phyloP scores from a whole-genome alignment of 2,113 vertebrate species.

The Peromyscus polionotus region DNA sequence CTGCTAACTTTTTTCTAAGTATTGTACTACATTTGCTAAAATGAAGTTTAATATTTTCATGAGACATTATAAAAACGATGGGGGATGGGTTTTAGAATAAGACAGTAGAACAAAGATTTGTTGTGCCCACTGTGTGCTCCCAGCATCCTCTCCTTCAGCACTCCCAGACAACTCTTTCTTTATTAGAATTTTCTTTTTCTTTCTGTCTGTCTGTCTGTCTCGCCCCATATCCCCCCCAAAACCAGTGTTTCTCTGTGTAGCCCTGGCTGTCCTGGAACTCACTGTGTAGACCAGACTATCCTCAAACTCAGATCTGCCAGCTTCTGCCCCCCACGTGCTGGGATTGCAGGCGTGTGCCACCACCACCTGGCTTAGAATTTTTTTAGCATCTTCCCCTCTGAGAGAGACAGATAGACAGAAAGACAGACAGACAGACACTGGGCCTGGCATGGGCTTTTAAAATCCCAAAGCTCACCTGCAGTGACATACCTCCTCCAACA shows the following conservation, averaged over 20 bases:
- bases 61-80: conserved; percentile 16
- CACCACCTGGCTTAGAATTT: background rate
- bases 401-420: background rate
- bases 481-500: background rate
- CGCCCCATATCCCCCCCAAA: too few relatives aligned
- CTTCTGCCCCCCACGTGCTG: background rate
- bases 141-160: background rate
- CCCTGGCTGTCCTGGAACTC: background rate
- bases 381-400: too few relatives aligned
- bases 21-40: background rate
- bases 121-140: background rate
- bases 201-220: too few relatives aligned
- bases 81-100: background rate
- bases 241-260: background rate
- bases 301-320: background rate
- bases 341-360: background rate
- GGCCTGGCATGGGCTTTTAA: background rate
- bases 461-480: background rate
- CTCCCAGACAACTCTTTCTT: background rate
- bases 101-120: conserved; percentile 8
- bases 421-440: background rate
- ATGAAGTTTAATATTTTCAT: conserved; percentile 34
- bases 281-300: background rate
- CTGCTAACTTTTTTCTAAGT: conserved; percentile 10
- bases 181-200: background rate